Evolutionary conservation across 1,140 invertebrate species (phyloP).

Genomic region (Aphidius gifuensis): DNA sequence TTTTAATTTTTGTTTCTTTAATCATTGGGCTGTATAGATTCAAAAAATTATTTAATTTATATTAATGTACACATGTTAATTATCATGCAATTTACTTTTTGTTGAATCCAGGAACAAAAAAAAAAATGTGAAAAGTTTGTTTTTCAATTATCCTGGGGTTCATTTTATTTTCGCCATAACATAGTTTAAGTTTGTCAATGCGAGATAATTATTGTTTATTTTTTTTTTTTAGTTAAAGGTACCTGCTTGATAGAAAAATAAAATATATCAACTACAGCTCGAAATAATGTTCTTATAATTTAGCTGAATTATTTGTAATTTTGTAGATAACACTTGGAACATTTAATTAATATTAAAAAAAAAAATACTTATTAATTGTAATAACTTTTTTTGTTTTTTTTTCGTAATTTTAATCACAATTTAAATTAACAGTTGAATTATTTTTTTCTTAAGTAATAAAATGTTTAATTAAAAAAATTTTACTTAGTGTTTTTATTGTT

Average conservation of each 20-base stretch:
- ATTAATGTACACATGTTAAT: neutral
- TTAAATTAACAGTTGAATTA: slow-evolving; percentile 24
- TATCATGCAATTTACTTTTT: slow-evolving; percentile 5
- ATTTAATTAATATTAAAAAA: no score
- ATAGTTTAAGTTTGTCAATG: slow-evolving; percentile 9
- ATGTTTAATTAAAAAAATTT: slow-evolving; percentile 36
- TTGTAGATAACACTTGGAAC: neutral
- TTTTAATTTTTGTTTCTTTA: neutral
- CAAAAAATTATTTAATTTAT: neutral
- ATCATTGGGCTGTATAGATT: neutral
- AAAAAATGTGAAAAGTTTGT: slow-evolving; percentile 2
- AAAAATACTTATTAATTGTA: slow-evolving; percentile 1
- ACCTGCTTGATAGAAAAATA: slow-evolving; percentile 40
- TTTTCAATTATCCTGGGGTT: slow-evolving; percentile 5
- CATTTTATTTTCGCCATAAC: slow-evolving; percentile 35
- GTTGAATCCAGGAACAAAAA: slow-evolving; percentile 3
- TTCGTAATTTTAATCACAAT: slow-evolving; percentile 23
- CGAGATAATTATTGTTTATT: neutral
- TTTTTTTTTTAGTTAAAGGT: slow-evolving; percentile 36
- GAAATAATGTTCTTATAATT: slow-evolving; percentile 5
- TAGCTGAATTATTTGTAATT: slow-evolving; percentile 12
- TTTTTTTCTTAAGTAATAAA: slow-evolving; percentile 49
- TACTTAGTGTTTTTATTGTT: neutral
- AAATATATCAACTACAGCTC: slow-evolving; percentile 6
- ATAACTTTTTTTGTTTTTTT: neutral